phyloP scores from a whole-genome alignment of 2,113 vertebrate genomes.

The Strix uralensis region DNA sequence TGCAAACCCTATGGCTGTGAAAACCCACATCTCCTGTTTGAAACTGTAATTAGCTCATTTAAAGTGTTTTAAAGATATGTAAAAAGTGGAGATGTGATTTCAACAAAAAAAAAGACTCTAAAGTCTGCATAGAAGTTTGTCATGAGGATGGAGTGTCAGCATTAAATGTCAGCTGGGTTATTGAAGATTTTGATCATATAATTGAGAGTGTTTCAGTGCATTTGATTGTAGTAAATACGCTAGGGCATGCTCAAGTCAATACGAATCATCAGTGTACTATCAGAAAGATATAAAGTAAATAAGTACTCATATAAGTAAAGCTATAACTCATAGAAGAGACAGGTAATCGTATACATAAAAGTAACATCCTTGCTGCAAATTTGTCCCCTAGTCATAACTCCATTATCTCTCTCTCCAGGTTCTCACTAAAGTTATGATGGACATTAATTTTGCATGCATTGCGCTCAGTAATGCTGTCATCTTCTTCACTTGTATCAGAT shows the following conservation, averaged over 20 bases:
- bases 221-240: conserved; percentile 29
- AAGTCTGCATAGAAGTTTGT: not conserved
- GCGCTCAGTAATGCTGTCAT: not conserved
- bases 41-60: not conserved
- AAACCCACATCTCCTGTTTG: not conserved
- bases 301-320: conserved; percentile 1
- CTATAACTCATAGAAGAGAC: not conserved
- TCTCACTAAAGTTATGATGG: not conserved
- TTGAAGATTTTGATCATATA: not conserved
- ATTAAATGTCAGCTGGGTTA: not conserved
- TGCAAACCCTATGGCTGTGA: not conserved
- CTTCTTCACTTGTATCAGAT: not conserved
- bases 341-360: not conserved
- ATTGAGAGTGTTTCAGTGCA: not conserved
- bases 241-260: conserved; percentile 15
- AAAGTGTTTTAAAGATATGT: not conserved
- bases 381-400: not conserved
- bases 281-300: conserved; percentile 14
- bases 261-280: conserved; percentile 29
- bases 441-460: not conserved
- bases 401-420: not conserved
- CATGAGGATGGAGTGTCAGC: not conserved
- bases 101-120: not conserved
- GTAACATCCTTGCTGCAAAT: not conserved
- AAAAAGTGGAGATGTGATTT: not conserved